Evolutionary conservation across 30 jellyfish, hydroid and myxozoan species (phyloP).

Genomic region (Aurelia sp.): DNA sequence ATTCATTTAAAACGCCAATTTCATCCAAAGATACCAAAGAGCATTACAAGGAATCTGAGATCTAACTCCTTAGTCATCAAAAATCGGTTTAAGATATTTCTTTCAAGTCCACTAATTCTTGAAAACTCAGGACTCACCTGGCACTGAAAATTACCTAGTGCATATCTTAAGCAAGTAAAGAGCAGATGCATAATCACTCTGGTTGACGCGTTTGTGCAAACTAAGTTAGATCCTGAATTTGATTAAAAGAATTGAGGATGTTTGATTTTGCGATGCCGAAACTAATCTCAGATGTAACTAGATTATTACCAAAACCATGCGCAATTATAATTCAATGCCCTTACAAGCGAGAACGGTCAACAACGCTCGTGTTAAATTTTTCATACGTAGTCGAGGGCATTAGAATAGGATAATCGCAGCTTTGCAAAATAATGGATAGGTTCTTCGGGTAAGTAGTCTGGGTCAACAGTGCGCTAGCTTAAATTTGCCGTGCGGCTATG

Average conservation of each 20-base stretch:
- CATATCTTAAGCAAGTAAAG: slow-evolving; percentile 15
- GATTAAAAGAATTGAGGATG: slow-evolving; percentile 30
- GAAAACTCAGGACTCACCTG: too few relatives aligned
- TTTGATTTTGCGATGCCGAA: slow-evolving; percentile 58
- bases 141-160: too few relatives aligned
- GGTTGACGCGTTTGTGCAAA: too few relatives aligned
- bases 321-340: slow-evolving; percentile 46
- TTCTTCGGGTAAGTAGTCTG: slow-evolving; percentile 36
- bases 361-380: slow-evolving; percentile 38
- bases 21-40: too few relatives aligned
- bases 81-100: too few relatives aligned
- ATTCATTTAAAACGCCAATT: too few relatives aligned
- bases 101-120: too few relatives aligned
- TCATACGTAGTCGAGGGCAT: slow-evolving; percentile 63
- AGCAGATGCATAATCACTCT: neutral
- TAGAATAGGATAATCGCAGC: slow-evolving; percentile 41
- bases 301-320: slow-evolving; percentile 45
- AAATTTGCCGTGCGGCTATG: neutral
- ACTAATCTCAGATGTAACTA: slow-evolving; percentile 48
- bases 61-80: too few relatives aligned
- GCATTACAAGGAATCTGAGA: too few relatives aligned
- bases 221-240: neutral
- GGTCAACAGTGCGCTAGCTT: slow-evolving; percentile 23
- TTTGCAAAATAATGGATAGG: slow-evolving; percentile 51
- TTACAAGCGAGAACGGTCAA: slow-evolving; percentile 17